A percentile compares a stretch with the other conserved stretches of the same genome.
Conservation (phyloP, 2,113 vertebrate genomes). For the Ctenodactylus gundi region DNA sequence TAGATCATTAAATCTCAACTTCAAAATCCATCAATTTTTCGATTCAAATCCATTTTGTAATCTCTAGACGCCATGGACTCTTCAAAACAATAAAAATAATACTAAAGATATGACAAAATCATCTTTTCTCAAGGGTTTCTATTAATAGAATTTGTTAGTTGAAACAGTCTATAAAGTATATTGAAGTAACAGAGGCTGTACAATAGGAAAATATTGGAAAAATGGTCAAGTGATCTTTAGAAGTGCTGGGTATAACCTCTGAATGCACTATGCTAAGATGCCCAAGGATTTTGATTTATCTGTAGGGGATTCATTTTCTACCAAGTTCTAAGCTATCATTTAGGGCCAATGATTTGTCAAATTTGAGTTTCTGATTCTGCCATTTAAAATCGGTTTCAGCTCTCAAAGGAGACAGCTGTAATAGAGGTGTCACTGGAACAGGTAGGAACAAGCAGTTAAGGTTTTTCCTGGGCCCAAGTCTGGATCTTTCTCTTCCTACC, state of each 20-base stretch:
- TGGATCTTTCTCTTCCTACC: background rate
- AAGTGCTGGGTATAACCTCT: background rate
- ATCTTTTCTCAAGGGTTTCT: background rate
- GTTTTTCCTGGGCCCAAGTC: background rate
- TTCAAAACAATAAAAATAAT: background rate
- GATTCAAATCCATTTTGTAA: background rate
- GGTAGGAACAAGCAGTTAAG: background rate
- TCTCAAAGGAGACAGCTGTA: background rate
- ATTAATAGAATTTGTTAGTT: background rate
- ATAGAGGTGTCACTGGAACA: rapidly evolving
- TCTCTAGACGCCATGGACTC: background rate
- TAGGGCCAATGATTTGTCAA: background rate
- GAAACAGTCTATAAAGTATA: background rate
- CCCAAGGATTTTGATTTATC: background rate
- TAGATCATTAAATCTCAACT: background rate
- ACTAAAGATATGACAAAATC: background rate
- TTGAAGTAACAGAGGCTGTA: background rate
- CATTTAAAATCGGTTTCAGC: background rate
- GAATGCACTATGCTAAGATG: background rate
- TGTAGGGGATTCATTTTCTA: background rate
- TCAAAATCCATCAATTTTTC: background rate
- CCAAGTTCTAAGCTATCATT: background rate
- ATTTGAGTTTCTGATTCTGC: background rate
- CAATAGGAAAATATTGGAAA: background rate
- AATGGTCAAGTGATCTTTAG: background rate